Base-by-base conservation (phyloP, 2,888 invertebrate species). In the Agonum fuliginosum region DNA sequence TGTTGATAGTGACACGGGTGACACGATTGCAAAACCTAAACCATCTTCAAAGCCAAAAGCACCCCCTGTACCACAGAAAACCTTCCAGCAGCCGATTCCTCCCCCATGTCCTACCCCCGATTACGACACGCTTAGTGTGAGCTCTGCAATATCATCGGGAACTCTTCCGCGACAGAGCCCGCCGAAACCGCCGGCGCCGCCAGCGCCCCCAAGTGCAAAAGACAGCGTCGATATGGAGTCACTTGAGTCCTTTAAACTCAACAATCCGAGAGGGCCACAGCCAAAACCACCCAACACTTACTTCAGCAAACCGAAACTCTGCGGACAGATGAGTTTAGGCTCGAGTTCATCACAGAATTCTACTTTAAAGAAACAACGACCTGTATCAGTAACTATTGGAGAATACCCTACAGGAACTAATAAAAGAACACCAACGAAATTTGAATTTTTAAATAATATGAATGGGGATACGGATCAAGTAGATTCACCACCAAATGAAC, bases 221-320 rank as follows among this genome's bases (percentile, higher is more conserved):
- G 92, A 92, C 79, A 89, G 90, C 34, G 94, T 92, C 8, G 94
- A 94, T 86, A 90, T 94, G 88, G 92, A 93, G 83, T 93, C 93
- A 19, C 87, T 94, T 81, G 94, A 94, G 85, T 94, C 94, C 3
- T 93, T 92, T 86, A 92, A 91, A 83, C 84, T 94, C 80, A 92
- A 91, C 80, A 91, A 92, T 83, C 91, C 92, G 20, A 87, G 89
- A 2, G 89, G 89, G 78, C 87, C 89, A 20, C 88, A 88, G 77
- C 92, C 92, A 46, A 91, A 91, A 82, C 93, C 93, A 5, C 94
- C 94, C 12, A 88, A 90, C 22, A 91, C 91, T 69, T 94, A 93
- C 84, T 94, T 93, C 84, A 88, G 89, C 80, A 89, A 87, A 84
- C 90, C 78, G 4, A 84, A 82, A 79, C 79, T 79, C 19, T 79